phyloP scores from a whole-genome alignment of 2,888 invertebrate species.

The Ectemnius continuus region DNA sequence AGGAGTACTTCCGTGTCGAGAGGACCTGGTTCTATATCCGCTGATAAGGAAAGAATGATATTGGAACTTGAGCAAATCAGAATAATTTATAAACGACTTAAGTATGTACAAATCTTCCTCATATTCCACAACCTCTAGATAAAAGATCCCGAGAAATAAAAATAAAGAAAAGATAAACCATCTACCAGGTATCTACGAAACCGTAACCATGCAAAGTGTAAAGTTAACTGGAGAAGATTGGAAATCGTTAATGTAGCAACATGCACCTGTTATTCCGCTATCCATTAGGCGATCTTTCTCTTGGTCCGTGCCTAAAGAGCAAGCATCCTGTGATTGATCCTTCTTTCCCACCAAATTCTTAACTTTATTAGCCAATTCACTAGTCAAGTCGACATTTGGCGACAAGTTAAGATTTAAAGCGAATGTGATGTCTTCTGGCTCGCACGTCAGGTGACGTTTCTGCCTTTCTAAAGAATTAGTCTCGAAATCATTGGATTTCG shows the following conservation, averaged over 20 bases:
- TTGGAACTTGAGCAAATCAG: no score
- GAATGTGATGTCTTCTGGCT: conserved; percentile 64
- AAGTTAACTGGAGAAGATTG: background rate
- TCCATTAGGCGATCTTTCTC: conserved; percentile 17
- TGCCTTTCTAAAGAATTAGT: conserved; percentile 59
- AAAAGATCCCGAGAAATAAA: background rate
- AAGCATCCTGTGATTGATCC: no score
- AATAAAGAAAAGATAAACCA: background rate
- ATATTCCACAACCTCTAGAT: no score
- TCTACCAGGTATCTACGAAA: background rate
- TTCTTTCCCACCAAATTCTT: no score
- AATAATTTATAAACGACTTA: no score
- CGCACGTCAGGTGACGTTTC: conserved; percentile 61
- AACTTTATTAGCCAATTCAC: background rate
- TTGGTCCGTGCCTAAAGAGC: background rate
- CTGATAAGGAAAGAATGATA: no score
- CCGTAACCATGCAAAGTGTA: conserved; percentile 3
- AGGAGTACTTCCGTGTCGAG: conserved; percentile 72
- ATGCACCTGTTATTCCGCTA: conserved; percentile 68
- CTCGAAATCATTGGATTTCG: conserved; percentile 67
- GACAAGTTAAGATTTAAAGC: conserved; percentile 65
- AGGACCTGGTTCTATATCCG: background rate
- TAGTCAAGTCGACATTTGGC: conserved; percentile 4
- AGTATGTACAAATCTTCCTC: no score
- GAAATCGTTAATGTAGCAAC: conserved; percentile 56